Evolutionary conservation across 2,888 invertebrate species (phyloP), one percentile per base, ranked within the genome.

Genomic region (Agrotis ipsilon): DNA sequence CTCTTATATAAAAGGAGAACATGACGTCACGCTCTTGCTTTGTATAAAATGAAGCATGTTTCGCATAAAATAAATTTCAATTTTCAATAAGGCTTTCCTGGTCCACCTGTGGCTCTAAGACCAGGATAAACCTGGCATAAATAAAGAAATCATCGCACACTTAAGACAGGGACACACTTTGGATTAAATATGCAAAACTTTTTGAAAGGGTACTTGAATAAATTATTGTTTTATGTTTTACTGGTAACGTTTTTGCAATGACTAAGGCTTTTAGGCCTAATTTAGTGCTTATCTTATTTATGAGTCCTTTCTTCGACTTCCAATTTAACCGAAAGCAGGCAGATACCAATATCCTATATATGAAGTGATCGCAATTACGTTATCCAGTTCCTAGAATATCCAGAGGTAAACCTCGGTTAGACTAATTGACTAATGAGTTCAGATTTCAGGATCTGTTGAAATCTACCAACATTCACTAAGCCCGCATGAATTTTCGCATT

Each of bases 111-210:
- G 70, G 58, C 75, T 68, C 48, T 3, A 5, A 73, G 55, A 48
- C 27, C 60, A 70, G n/a, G 48, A 70, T 65, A 71, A 85, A 73
- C 64, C 65, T 54, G 63, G 1, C 11, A 54, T 68, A 69, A 77
- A 78, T 78, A 78, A 78, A 73, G 55, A 73, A 74, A 79, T 79
- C 51, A 45, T 74, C 65, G 60, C 19, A 72, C 61, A 58, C 73
- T 81, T 74, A 72, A 80, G 69, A 65, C 46, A 60, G 24, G 60
- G n/a, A 46, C 64, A 67, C 71, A 76, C 69, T 73, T 76, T 72
- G 62, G 66, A 67, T 84, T 46, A 81, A 85, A 78, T 67, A 83
- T 83, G 69, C 60, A 81, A 46, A 75, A 65, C 54, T 64, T 78
- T 72, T 82, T 80, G 57, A 76, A 85, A 82, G 74, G 75, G 43